Conservation (phyloP, 2,797 vertebrate species). For the Leucoraja ocellata region DNA sequence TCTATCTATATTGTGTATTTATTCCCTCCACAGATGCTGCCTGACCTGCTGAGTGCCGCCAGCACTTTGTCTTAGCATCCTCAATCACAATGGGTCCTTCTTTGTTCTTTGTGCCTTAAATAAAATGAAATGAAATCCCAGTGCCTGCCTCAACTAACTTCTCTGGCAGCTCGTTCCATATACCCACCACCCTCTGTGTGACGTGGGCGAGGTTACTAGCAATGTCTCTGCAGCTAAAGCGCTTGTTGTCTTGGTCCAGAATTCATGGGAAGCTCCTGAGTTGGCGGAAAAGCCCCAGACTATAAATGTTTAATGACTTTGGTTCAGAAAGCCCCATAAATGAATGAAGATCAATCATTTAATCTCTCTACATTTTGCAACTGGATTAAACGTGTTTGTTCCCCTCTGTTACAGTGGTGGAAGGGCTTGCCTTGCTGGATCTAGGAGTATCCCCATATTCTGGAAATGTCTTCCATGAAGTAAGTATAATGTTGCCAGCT, state of each 20-base stretch:
- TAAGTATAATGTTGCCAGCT: constrained; percentile 50
- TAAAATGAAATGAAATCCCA: too few species aligned
- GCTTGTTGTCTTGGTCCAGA: neutral
- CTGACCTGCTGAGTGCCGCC: too few species aligned
- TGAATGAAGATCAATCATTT: neutral
- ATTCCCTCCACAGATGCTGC: too few species aligned
- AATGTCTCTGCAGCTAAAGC: neutral
- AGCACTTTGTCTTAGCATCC: too few species aligned
- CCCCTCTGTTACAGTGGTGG: constrained; percentile 73
- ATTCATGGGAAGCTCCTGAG: neutral
- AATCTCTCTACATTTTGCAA: neutral
- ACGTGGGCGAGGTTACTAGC: neutral
- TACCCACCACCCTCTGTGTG: too few species aligned
- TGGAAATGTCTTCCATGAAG: constrained; percentile 94
- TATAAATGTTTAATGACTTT: neutral
- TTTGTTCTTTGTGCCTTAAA: too few species aligned
- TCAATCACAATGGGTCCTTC: too few species aligned
- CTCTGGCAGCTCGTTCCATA: too few species aligned
- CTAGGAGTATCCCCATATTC: constrained; percentile 89
- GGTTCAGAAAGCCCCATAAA: too few species aligned
- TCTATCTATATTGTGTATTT: too few species aligned
- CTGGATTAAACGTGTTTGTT: neutral
- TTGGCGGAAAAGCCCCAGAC: neutral
- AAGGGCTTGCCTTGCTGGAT: constrained; percentile 87
- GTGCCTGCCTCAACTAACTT: too few species aligned